Evolutionary conservation across 2,797 vertebrate species (phyloP).

Genomic region (Chelon labrosus): DNA sequence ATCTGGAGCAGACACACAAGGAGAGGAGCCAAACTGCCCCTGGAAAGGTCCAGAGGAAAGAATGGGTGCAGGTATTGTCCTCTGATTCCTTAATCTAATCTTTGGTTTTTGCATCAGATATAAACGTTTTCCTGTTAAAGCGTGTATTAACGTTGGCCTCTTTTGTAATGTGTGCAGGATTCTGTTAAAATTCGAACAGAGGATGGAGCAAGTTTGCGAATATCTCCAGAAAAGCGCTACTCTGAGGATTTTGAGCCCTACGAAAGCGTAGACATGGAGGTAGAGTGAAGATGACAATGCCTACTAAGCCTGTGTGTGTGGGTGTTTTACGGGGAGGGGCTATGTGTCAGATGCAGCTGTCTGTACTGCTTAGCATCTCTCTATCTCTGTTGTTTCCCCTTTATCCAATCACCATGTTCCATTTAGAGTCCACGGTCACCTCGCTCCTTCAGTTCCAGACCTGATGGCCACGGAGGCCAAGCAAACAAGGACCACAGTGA

Average conservation of each 20-base stretch:
- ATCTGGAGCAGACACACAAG: conserved; percentile 60
- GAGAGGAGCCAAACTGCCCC: conserved; percentile 86
- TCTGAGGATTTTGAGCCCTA: conserved; percentile 90
- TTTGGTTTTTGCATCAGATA: conserved; percentile 2
- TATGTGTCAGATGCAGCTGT: conserved; percentile 72
- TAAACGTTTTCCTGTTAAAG: background rate
- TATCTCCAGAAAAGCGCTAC: conserved; percentile 85
- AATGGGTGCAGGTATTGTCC: conserved; percentile 91
- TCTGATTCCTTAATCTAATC: background rate
- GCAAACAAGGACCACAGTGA: conserved; percentile 71
- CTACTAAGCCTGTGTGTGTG: conserved; percentile 49
- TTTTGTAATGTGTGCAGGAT: conserved; percentile 77
- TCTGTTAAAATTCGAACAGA: conserved; percentile 93
- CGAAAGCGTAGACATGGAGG: conserved; percentile 84
- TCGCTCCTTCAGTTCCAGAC: conserved; percentile 63
- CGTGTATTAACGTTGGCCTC: background rate
- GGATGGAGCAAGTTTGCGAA: conserved; percentile 81
- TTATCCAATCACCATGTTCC: conserved; percentile 34
- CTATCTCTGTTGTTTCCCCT: conserved; percentile 48
- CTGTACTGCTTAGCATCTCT: conserved; percentile 67
- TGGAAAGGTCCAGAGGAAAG: conserved; percentile 88
- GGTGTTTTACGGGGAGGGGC: conserved; percentile 64
- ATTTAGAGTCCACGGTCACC: conserved; percentile 67
- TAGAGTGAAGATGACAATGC: conserved; percentile 65
- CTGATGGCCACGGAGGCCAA: conserved; percentile 59